These are phyloP conservation scores for Trachurus trachurus DNA, from an alignment of 2,797 vertebrate species.

Conservation along the genomic window DNA sequence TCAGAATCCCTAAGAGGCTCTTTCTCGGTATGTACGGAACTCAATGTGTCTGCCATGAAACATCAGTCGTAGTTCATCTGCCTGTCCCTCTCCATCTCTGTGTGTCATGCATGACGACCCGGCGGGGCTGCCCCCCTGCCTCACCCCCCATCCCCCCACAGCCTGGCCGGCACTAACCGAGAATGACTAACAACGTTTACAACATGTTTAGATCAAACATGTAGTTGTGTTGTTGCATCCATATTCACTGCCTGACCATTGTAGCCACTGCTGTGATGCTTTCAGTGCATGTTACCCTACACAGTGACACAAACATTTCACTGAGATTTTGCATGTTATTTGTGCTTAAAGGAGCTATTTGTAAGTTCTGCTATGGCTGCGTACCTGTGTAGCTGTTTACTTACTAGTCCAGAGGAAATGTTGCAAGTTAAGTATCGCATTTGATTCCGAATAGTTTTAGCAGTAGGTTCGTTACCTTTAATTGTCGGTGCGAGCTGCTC, in stretches of 20 bases:
- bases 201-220: slow-evolving; percentile 44
- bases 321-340: slow-evolving; percentile 32
- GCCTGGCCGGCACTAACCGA: slow-evolving; percentile 29
- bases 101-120: slow-evolving; percentile 61
- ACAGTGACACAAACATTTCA: slow-evolving; percentile 1
- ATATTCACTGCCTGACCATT: not conserved
- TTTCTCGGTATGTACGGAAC: slow-evolving; percentile 95
- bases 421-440: too few relatives aligned
- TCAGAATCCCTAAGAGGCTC: slow-evolving; percentile 93
- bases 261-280: slow-evolving; percentile 8
- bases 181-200: slow-evolving; percentile 45
- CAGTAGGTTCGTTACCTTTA: too few relatives aligned
- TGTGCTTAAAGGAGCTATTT: not conserved
- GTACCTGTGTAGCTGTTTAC: too few relatives aligned
- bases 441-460: too few relatives aligned
- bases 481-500: too few relatives aligned
- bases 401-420: too few relatives aligned
- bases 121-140: not conserved
- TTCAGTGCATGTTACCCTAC: slow-evolving; percentile 45
- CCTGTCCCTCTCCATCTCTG: slow-evolving; percentile 48
- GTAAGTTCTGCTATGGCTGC: too few relatives aligned
- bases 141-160: not conserved
- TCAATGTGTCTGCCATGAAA: slow-evolving; percentile 69
- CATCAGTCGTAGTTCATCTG: slow-evolving; percentile 71
- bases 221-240: slow-evolving; percentile 12